phyloP scores from a whole-genome alignment of 2,888 invertebrate species.

The Tuberolachnus salignus region DNA sequence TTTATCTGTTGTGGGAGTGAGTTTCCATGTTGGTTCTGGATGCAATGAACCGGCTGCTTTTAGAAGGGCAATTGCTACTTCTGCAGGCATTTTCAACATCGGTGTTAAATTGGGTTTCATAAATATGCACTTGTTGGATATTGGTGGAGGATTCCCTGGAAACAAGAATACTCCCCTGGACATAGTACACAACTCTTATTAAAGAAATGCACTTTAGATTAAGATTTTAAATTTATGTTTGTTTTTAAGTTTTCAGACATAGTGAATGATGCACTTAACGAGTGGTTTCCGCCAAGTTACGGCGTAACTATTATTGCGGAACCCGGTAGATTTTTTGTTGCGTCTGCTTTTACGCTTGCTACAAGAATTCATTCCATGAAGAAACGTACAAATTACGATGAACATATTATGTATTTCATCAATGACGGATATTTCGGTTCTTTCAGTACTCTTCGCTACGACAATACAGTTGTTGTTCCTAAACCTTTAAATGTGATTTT shows the following conservation, averaged over 20 bases:
- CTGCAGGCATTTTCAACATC: conserved; percentile 76
- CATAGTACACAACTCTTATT: conserved; percentile 65
- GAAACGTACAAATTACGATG: conserved; percentile 63
- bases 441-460: conserved; percentile 95
- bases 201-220: not conserved
- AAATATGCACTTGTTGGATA: conserved; percentile 78
- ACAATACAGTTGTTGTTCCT: conserved; percentile 83
- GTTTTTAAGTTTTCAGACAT: conserved; percentile 77
- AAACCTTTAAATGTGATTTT: conserved; percentile 70
- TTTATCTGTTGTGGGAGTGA: conserved; percentile 71
- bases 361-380: conserved; percentile 85
- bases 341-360: conserved; percentile 91
- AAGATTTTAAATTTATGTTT: conserved; percentile 2
- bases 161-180: conserved; percentile 71
- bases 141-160: conserved; percentile 92
- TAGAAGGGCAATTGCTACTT: conserved; percentile 76
- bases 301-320: conserved; percentile 89
- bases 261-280: conserved; percentile 79
- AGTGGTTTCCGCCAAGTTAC: conserved; percentile 76
- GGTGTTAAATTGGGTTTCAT: conserved; percentile 74
- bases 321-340: conserved; percentile 94
- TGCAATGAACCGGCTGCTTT: conserved; percentile 84
- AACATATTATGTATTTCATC: conserved; percentile 89
- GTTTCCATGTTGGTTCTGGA: conserved; percentile 95
- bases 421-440: conserved; percentile 99